Evolutionary conservation across 2,888 invertebrate genomes (phyloP).

Genomic region (Mythimna lalbum): DNA sequence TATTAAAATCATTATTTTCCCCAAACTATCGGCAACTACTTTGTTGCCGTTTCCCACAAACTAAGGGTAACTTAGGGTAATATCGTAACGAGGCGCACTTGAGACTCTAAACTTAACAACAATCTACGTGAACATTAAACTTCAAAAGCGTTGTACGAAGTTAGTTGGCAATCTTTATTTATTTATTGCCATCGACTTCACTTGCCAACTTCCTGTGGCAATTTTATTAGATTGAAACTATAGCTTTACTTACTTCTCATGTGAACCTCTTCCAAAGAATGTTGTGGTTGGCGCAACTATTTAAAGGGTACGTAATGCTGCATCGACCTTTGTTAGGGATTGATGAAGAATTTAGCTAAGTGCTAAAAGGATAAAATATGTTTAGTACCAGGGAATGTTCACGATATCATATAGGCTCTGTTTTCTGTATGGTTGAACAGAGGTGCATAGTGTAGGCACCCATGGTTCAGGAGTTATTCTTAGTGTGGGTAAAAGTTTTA

Average conservation of each 20-base stretch:
- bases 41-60: constrained; percentile 23
- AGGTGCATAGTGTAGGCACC: no score
- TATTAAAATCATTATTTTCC: background rate
- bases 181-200: constrained; percentile 52
- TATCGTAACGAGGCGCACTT: constrained; percentile 57
- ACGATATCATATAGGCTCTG: no score
- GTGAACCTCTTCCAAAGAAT: background rate
- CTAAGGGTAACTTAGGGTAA: constrained; percentile 36
- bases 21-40: constrained; percentile 7
- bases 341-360: background rate
- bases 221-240: constrained; percentile 37
- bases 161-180: constrained; percentile 48
- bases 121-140: constrained; percentile 48
- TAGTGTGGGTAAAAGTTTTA: no score
- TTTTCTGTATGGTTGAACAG: no score
- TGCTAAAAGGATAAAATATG: no score
- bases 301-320: background rate
- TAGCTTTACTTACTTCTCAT: background rate
- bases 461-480: no score
- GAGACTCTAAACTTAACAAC: constrained; percentile 50
- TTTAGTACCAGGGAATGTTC: no score
- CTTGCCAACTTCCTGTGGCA: constrained; percentile 32
- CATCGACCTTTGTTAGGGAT: no score
- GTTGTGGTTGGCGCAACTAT: background rate
- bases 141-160: constrained; percentile 56